Conservation (phyloP, 2,113 vertebrate genomes). For the Perognathus longimembris region DNA sequence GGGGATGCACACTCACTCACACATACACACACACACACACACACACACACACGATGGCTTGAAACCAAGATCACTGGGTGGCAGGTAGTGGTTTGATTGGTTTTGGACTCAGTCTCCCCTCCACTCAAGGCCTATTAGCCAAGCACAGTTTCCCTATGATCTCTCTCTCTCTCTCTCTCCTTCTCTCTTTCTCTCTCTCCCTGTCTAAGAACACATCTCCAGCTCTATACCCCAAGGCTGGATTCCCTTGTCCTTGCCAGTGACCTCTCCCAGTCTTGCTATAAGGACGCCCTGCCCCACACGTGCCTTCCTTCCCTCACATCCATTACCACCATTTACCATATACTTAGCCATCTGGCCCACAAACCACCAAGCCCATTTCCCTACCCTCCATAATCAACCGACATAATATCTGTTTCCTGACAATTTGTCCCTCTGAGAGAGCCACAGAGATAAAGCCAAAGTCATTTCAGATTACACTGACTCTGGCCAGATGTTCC, state of each 20-base stretch:
- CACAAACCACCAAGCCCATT: conserved; percentile 12
- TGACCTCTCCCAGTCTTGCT: conserved; percentile 73
- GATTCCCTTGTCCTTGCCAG: conserved; percentile 72
- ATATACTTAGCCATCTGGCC: conserved; percentile 85
- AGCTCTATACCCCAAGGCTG: conserved; percentile 62
- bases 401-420: conserved; percentile 44
- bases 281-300: conserved; percentile 64
- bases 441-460: conserved; percentile 52
- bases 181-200: too few species aligned
- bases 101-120: conserved; percentile 83
- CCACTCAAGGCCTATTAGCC: conserved; percentile 87
- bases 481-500: conserved; percentile 66
- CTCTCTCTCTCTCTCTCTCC: not conserved
- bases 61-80: conserved; percentile 75
- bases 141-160: conserved; percentile 70
- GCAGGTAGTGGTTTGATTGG: conserved; percentile 83
- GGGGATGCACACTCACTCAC: not conserved
- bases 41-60: not conserved
- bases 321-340: conserved; percentile 77
- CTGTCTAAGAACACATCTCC: conserved; percentile 73
- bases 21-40: not conserved
- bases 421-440: conserved; percentile 50
- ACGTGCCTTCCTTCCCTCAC: conserved; percentile 65
- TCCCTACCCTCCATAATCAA: conserved; percentile 40
- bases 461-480: conserved; percentile 34